Evolutionary conservation across 2,113 vertebrate species (phyloP).

Genomic region (Ondatra zibethicus): DNA sequence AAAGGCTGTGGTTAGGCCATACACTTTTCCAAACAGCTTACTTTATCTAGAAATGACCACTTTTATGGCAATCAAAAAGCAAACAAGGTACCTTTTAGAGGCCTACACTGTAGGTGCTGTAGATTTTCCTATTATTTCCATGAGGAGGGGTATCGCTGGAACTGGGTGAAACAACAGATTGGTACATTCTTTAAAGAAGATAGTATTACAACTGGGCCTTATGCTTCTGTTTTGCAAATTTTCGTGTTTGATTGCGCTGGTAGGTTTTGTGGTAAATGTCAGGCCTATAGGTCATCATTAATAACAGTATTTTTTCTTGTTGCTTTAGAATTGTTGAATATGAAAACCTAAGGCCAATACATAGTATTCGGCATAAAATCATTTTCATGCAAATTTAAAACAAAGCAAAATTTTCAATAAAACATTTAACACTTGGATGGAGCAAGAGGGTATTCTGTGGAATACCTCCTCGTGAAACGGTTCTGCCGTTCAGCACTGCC

Average conservation of each 20-base stretch:
- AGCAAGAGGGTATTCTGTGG: not conserved
- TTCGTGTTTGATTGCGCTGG: not conserved
- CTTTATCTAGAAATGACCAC: constrained; percentile 17
- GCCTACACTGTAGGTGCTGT: not conserved
- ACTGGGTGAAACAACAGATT: not conserved
- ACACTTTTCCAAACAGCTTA: not conserved
- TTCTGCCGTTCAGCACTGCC: too few relatives aligned
- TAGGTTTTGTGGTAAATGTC: constrained; percentile 43
- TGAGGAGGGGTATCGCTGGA: not conserved
- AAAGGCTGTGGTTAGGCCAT: not conserved
- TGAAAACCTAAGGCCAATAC: constrained; percentile 30
- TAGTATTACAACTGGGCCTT: not conserved
- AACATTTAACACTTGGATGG: constrained; percentile 35
- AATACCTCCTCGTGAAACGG: not conserved
- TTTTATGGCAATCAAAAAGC: not conserved
- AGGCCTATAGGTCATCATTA: not conserved
- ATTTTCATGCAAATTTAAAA: constrained; percentile 64
- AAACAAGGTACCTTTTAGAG: not conserved
- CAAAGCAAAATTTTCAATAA: not conserved
- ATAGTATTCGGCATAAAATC: constrained; percentile 22
- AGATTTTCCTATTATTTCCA: not conserved
- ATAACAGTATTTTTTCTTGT: constrained; percentile 17
- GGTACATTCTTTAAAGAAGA: constrained; percentile 16
- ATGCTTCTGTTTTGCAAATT: constrained; percentile 33
- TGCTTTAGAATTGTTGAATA: constrained; percentile 40